Base-by-base conservation (phyloP, 2,888 invertebrate species). In the Tinea pellionella region DNA sequence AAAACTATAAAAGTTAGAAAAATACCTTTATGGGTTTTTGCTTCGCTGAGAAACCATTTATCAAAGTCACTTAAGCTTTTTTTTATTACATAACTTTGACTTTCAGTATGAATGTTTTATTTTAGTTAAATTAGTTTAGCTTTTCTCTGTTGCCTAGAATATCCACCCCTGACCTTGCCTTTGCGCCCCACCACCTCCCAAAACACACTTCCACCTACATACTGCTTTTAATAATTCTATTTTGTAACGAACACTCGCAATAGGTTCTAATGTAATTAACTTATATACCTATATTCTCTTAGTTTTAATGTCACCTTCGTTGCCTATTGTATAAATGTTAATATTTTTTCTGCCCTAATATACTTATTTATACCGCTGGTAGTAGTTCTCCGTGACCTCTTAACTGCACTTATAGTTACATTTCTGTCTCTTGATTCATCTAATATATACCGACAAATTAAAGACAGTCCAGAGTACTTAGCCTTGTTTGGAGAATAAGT, bases 361-460 rank as follows among this genome's bases (percentile, higher is more conserved):
- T 24, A 53, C 29, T 57, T 30, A 53, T 32, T 57, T 30, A 29
- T 55, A 32, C n/a, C 57, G 75, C 72, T 73, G 73, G 72, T 65
- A 78, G 76, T 74, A 58, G 83, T 79, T 78, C 64, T 70, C 85
- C 85, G 67, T 84, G 85, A 84, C 83, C 83, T 72, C 70, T 73
- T 63, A 63, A 43, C 70, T 75, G 73, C 70, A 70, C 62, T 69
- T 69, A 69, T 51, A 60, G 42, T 47, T 47, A 47, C 47, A 2
- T 55, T 55, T 24, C 19, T 55, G 55, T 19, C 19, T 57, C 57
- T 57, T 57, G 57, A 57, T 57, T 57, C 57, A 16, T 57, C 57
- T 57, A 57, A 57, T 57, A 19, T 29, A 53, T 53, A 24, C 57
- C 57, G 57, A 32, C 57, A 32, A 57, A 32, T 57, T 57, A 57